Evolutionary conservation across 2,888 invertebrate genomes (phyloP), one percentile per base, ranked within the genome.

Genomic region (Ormia ochracea): DNA sequence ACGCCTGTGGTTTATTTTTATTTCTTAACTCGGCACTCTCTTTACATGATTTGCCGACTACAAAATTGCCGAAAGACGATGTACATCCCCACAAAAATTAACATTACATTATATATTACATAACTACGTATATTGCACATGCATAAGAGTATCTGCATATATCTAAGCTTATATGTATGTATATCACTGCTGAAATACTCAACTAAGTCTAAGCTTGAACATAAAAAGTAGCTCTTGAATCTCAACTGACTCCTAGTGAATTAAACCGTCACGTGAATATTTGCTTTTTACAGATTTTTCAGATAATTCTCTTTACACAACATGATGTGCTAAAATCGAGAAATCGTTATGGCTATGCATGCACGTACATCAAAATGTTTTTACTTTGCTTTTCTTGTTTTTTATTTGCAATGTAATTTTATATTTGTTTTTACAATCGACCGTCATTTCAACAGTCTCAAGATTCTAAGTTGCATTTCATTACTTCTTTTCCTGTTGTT

Each of bases 401-500:
- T 41, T 33, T 41, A 41, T 59, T 70, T 59, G 58, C 48, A 58
- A 59, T 59, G 48, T 38, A 38, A 10, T 72, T 52, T 50, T 58
- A 23, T 14, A 56, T 70, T 45, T 59, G 31, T 50, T 70, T 68
- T 19, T 28, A 41, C 28, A 56, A 38, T 58, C 50, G 31, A 33
- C 36, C 33, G 54, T 54, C 69, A 17, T 76, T 69, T 61, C 59
- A 45, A 41, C 48, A 56, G 75, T 66, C 76, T 76, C 70, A 76
- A 69, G 79, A 75, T 59, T 79, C 52, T 52, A 69, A 74, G 74
- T 66, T 69, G 70, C 65, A 65, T 66, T 58, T 75, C 58, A 65
- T 74, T 78, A 56, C 68, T 63, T 63, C 76, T 73, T 54, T 48
- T 58, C 50, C 36, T 70, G 59, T 31, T 9, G 74, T 65, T 58